Percentiles rank a stretch among this genome's conserved stretches.
These are phyloP conservation scores for Rallus limicola DNA, from an alignment of 2,113 vertebrate species.

Conservation along the genomic window DNA sequence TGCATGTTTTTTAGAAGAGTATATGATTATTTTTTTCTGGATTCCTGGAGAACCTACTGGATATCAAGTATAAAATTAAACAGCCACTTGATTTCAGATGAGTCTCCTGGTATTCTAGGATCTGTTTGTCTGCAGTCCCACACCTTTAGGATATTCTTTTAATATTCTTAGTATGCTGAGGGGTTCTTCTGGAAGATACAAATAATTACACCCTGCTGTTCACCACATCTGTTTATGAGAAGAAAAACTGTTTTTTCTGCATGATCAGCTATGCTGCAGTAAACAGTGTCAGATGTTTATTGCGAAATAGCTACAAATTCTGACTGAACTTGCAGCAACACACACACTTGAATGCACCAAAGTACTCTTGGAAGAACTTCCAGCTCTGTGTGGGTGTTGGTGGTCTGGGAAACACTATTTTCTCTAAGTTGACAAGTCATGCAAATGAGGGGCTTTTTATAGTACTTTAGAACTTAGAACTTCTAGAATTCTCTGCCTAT, in stretches of 20 bases:
- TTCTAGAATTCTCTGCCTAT: not conserved
- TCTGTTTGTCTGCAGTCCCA: not conserved
- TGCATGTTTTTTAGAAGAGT: constrained; percentile 6
- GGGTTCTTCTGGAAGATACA: not conserved
- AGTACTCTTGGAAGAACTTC: constrained; percentile 5
- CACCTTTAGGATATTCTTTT: not conserved
- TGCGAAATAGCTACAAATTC: constrained; percentile 1
- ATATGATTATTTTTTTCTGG: not conserved
- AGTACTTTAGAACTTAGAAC: not conserved
- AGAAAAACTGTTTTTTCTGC: constrained; percentile 15
- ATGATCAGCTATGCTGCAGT: constrained; percentile 4
- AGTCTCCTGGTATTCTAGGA: not conserved
- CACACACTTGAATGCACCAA: not conserved
- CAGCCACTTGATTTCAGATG: not conserved
- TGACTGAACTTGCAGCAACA: constrained; percentile 8
- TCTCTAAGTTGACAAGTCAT: not conserved
- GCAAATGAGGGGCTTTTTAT: not conserved
- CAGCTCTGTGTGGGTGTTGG: not conserved
- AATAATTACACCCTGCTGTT: constrained; percentile 50
- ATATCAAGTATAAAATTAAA: not conserved
- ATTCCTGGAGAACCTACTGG: not conserved
- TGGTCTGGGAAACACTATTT: not conserved
- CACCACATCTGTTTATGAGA: constrained; percentile 50
- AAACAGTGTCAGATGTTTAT: constrained; percentile 34
- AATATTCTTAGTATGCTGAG: not conserved